phyloP scores from a whole-genome alignment of 1,140 invertebrate species.

The Ganaspis sp. region DNA sequence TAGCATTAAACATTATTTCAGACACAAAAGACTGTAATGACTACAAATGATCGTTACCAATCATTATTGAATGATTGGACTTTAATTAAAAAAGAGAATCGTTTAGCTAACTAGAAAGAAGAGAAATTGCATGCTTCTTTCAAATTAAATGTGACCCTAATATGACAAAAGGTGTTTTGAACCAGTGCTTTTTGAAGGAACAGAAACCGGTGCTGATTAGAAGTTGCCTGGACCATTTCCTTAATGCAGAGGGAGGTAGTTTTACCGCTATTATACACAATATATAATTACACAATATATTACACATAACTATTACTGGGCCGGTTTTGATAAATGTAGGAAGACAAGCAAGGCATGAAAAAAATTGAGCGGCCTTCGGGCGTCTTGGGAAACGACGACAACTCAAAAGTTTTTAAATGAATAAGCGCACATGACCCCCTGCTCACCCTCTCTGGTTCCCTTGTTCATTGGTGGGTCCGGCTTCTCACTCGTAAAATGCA shows the following conservation, averaged over 20 bases:
- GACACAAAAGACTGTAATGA: too few relatives aligned
- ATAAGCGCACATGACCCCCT: slow-evolving; percentile 20
- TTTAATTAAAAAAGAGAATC: too few relatives aligned
- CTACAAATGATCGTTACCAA: too few relatives aligned
- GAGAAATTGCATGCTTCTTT: too few relatives aligned
- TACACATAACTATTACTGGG: background rate
- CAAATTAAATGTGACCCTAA: too few relatives aligned
- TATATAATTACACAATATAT: slow-evolving; percentile 28
- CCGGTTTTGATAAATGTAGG: slow-evolving; percentile 24
- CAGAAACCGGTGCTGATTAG: background rate
- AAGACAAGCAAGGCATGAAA: background rate
- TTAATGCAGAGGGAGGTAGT: background rate
- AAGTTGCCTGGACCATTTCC: background rate
- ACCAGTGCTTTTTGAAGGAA: background rate
- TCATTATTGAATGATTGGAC: too few relatives aligned
- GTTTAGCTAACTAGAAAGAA: too few relatives aligned
- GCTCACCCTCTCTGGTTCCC: slow-evolving; percentile 2
- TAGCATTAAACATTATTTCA: too few relatives aligned
- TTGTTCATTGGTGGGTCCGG: slow-evolving; percentile 6
- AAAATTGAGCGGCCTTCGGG: slow-evolving; percentile 21
- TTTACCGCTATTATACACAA: slow-evolving; percentile 27
- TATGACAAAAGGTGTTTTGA: too few relatives aligned
- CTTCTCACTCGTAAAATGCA: slow-evolving; percentile 70
- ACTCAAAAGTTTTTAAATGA: slow-evolving; percentile 29
- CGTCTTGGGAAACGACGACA: background rate